Evolutionary conservation across 1,140 invertebrate genomes (phyloP).

Genomic region (Centruroides sculpturatus): DNA sequence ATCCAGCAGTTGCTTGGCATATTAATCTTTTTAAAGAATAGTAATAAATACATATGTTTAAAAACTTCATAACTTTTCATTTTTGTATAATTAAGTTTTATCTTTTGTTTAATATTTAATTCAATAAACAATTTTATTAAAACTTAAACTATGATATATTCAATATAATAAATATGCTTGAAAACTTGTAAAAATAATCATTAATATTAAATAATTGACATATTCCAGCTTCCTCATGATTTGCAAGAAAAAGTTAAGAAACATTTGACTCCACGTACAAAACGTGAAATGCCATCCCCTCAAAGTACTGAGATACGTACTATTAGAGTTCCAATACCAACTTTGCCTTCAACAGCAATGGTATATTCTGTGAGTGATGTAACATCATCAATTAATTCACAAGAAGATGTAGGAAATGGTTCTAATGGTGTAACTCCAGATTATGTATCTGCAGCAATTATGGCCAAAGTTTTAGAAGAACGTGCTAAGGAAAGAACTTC

Average conservation of each 20-base stretch:
- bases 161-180: no score
- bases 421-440: conserved; percentile 36
- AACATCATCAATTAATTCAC: not conserved
- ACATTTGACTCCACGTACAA: conserved; percentile 24
- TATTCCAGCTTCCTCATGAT: conserved; percentile 66
- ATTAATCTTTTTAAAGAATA: no score
- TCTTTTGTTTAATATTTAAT: no score
- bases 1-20: no score
- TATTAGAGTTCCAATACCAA: conserved; percentile 63
- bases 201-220: not conserved
- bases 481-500: conserved; percentile 48
- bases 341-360: conserved; percentile 76
- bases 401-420: conserved; percentile 17
- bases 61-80: no score
- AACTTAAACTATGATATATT: no score
- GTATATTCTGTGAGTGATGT: conserved; percentile 58
- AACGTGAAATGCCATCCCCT: conserved; percentile 2
- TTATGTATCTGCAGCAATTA: conserved; percentile 76
- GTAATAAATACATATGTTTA: no score
- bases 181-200: no score
- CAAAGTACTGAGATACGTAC: conserved; percentile 12
- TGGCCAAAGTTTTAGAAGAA: conserved; percentile 85
- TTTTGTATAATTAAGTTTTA: no score
- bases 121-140: no score
- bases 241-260: conserved; percentile 66